Base-by-base conservation (phyloP, 1,140 invertebrate genomes). In the Caenorhabditis briggsae region DNA sequence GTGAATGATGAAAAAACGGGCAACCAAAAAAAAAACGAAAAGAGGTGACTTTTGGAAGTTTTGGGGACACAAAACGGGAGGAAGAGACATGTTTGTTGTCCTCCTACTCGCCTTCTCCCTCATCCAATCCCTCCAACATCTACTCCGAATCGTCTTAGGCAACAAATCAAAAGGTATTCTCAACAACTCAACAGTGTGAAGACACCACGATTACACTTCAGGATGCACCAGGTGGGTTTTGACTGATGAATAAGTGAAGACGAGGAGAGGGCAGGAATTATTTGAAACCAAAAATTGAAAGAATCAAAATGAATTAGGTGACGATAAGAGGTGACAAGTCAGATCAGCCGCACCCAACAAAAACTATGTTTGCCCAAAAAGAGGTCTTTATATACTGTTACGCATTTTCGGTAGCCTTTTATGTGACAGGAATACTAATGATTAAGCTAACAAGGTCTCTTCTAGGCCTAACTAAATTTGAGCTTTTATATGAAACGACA, bases 1-100 rank as follows among this genome's bases (percentile, higher is more conserved):
- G 18, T 78, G 70, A 78, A 78, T 78, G 70, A 23, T 33, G 33
- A 33, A 33, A 33, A 33, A 33, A 33, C 33, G 33, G 33, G 33
- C 33, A 33, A 33, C 33, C 33, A 33, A 46, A 33, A 14, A 78
- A 78, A 33, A 48, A 70, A 46, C 43, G 18, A 18, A 18, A 46
- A 46, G 65, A 70, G 65, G 70, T 23, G 70, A 78, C 70, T 78
- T 78, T 50, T 78, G n/a, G 70, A 46, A 78, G 23, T 33, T 33
- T 33, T 33, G 46, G 53, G 12, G 70, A 46, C 46, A 50, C 43
- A 78, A 78, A 78, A 78, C 70, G 46, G 46, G 53, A 14, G 59
- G 20, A 70, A 70, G 33, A 78, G 43, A 41, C 64, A 46, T 46
- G 64, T 50, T 78, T 48, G 46, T 78, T 33, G 33, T 14, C 33